Evolutionary conservation across 2,888 invertebrate species (phyloP), one percentile per base, ranked within the genome.

Genomic region (Lochmaea capreae): DNA sequence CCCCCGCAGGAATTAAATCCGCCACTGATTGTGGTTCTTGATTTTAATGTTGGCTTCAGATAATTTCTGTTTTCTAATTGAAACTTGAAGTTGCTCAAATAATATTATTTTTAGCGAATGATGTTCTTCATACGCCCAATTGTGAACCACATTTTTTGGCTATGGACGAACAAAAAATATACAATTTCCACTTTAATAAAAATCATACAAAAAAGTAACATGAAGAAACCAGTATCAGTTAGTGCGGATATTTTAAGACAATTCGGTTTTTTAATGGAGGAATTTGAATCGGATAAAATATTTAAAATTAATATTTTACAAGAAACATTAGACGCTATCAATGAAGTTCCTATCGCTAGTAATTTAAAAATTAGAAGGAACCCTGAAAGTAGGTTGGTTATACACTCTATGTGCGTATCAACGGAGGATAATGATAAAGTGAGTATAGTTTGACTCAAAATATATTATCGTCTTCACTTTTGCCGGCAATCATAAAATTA

Each of bases 311-410:
- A 74, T 54, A 69, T 83, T 22, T 72, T 83, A 14, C 65, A 79
- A 33, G 46, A 74, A n/a, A 80, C 79, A 3, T 73, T 83, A 46
- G 57, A 73, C 4, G 76, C 78, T 10, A 67, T 83, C 6, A 66
- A 65, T 46, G 14, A 73, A 42, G 72, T 43, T 63, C 57, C 78
- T 6, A 9, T 67, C 26, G 59, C 62, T 16, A 73, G 74, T 58
- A 71, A 78, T 62, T 63, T 81, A 62, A 83, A 82, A 66, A 83
- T 83, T 54, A 76, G 83, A 22, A 76, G 81, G 46, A 81, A 78
- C 74, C 83, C 83, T 18, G 82, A 83, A 74, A 81, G 79, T 54
- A 77, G 83, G 74, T 72, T 83, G 39, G 79, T 83, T 5, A 76
- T 83, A 54, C 83, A 83, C 71, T 80, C 83, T 16, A 67, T 83